Percentiles rank a stretch among this genome's conserved stretches.
These are phyloP conservation scores for Choristoneura fumiferana DNA, from an alignment of 1,140 invertebrate genomes.

Conservation along the genomic window DNA sequence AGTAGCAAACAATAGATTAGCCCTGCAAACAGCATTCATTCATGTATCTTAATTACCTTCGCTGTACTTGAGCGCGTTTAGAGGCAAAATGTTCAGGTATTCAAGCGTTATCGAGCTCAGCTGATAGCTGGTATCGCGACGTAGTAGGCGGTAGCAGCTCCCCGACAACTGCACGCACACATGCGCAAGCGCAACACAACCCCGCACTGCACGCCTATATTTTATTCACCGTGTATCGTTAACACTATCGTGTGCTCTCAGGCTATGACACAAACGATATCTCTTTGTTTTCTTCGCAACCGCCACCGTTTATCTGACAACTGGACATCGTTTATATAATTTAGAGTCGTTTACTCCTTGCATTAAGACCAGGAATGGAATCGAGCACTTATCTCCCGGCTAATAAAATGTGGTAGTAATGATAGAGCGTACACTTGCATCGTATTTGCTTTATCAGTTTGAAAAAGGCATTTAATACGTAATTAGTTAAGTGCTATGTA, in stretches of 20 bases:
- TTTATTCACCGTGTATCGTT: constrained; percentile 22
- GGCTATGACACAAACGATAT: constrained; percentile 41
- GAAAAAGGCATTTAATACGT: not conserved
- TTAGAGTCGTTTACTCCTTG: constrained; percentile 7
- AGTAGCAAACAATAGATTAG: constrained; percentile 9
- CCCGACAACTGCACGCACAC: constrained; percentile 31
- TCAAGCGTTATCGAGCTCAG: constrained; percentile 42
- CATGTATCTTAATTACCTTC: constrained; percentile 38
- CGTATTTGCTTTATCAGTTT: not conserved
- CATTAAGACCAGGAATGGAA: constrained; percentile 15
- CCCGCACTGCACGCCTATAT: constrained; percentile 5
- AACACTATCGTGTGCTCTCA: constrained; percentile 22
- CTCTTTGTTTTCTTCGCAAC: constrained; percentile 59
- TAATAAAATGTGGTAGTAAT: not conserved
- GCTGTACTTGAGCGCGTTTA: constrained; percentile 31
- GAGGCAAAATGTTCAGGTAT: constrained; percentile 44
- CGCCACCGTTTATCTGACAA: constrained; percentile 43
- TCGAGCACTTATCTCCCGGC: constrained; percentile 5
- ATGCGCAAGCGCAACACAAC: constrained; percentile 10
- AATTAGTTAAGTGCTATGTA: not conserved
- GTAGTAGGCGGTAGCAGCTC: constrained; percentile 59
- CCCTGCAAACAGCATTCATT: constrained; percentile 37
- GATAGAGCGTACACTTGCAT: not conserved
- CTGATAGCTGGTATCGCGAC: constrained; percentile 51
- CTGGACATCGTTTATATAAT: constrained; percentile 45